Evolutionary conservation across 2,113 vertebrate genomes (phyloP), one percentile per base, ranked within the genome.

Genomic region (Corythornis cristatus): DNA sequence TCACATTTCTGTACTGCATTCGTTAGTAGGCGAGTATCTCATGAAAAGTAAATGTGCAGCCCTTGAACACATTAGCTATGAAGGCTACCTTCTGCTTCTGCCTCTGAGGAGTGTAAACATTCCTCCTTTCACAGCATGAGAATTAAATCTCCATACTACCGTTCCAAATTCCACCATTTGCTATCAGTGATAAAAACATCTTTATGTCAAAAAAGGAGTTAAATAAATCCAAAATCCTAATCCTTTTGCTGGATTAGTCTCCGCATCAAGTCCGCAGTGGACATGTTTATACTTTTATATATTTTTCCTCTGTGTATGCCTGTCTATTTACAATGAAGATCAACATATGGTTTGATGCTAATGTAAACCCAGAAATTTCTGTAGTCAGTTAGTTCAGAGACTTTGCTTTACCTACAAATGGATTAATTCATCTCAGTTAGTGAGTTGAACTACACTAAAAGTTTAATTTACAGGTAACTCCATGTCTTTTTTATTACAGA

Each of bases 181-280:
- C 66, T 88, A 74, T 67, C 75, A 88, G 60, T 11, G 56, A 83
- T 62, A 83, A 88, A 95, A 90, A 53, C 33, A 77, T 62, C 60
- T 46, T 70, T 79, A 13, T 83, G 83, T 86, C 67, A 51, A 51
- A 85, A 83, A 83, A 67, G 60, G 46, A 95, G 60, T 76, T 88
- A 90, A 95, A 75, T 68, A 93, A 92, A 96, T 79, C 58, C 85
- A 42, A 60, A 96, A 83, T 90, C 75, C 86, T 93, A 95, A 95
- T 94, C 83, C 68, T 83, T 95, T 94, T 88, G 43, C 76, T 83
- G 86, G 92, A 94, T 96, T 95, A 96, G 92, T 83, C 66, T 94
- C 88, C 90, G 83, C 57, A 65, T 57, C 53, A 75, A 78, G 61
- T 48, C 70, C 53, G 53, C 58, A 78, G 60, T 46, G 37, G 67